Evolutionary conservation across 1,140 invertebrate species (phyloP), one percentile per base, ranked within the genome.

Genomic region (Diachasmimorpha longicaudata): DNA sequence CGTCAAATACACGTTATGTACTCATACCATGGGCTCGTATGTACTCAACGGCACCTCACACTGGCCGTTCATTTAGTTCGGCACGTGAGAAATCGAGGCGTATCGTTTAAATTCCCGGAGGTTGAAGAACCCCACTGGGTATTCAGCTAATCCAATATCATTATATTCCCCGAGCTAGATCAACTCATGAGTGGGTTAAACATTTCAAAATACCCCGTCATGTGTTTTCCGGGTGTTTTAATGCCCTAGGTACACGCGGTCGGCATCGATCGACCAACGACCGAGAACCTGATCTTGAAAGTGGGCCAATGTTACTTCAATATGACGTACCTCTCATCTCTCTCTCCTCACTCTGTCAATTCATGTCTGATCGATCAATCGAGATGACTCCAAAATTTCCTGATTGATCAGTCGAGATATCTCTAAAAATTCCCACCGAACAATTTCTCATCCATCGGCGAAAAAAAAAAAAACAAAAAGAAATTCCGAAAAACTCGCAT

Each of bases 271-370:
- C 66, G 0, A 68, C 23, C 67, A 31, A 31, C 31, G 48, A 63
- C 31, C 52, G 68, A 75, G 68, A 75, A 75, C 74, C 74, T 75
- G 74, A 75, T 75, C 68, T 75, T 66, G 31, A 44, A 75, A 70
- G 74, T 75, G 37, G 74, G 74, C 37, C 68, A 75, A 58, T 19
- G 37, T 70, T 68, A 75, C 48, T 52, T 75, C 42, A 70, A 31
- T 25, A n/a, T 55, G 25, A 39, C 21, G 14, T 55, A 39, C 46
- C 14, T 74, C 44, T 19, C n/a, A 31, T 6, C 2, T 31, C 25
- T 23, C 13, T 58, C n/a, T 0, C 36, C 55, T 55, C 39, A 42
- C 39, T 42, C 39, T 31, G 6, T 31, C 6, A 42, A 42, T 42
- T 42, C 9, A 42, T 55, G 1, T 21, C 19, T 19, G 9, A 16